Evolutionary conservation across 2,888 invertebrate genomes (phyloP).

Genomic region (Biston betularia): DNA sequence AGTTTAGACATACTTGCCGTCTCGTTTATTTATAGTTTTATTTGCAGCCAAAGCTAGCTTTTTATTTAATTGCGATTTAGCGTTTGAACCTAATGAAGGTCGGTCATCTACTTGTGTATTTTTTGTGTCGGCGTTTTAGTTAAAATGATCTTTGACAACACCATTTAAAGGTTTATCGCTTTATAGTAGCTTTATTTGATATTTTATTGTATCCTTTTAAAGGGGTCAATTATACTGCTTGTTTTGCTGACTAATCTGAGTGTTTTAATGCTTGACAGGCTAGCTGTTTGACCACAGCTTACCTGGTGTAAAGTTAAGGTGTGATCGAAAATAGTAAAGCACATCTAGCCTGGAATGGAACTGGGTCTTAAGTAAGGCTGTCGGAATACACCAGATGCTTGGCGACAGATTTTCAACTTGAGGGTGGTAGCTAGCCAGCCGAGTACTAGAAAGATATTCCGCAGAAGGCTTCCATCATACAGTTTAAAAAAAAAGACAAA

Average conservation of each 20-base stretch:
- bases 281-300: too few species aligned
- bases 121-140: conserved; percentile 7
- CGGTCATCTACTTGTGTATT: conserved; percentile 28
- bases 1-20: conserved; percentile 42
- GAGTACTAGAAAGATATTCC: too few species aligned
- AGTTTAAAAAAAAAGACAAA: too few species aligned
- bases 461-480: too few species aligned
- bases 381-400: too few species aligned
- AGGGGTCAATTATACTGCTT: neutral
- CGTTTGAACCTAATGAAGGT: conserved; percentile 24
- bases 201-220: neutral
- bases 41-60: conserved; percentile 28
- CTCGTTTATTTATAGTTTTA: conserved; percentile 45
- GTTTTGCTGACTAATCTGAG: neutral
- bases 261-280: neutral
- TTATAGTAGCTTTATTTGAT: neutral
- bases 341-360: too few species aligned
- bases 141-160: conserved; percentile 3
- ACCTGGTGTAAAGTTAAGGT: too few species aligned
- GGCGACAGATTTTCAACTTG: too few species aligned
- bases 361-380: too few species aligned
- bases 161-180: neutral
- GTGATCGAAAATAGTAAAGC: too few species aligned
- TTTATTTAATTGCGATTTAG: conserved; percentile 32
- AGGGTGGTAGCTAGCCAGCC: too few species aligned